Evolutionary conservation across 2,888 invertebrate genomes (phyloP).

Genomic region (Ichneumoninae sp.): DNA sequence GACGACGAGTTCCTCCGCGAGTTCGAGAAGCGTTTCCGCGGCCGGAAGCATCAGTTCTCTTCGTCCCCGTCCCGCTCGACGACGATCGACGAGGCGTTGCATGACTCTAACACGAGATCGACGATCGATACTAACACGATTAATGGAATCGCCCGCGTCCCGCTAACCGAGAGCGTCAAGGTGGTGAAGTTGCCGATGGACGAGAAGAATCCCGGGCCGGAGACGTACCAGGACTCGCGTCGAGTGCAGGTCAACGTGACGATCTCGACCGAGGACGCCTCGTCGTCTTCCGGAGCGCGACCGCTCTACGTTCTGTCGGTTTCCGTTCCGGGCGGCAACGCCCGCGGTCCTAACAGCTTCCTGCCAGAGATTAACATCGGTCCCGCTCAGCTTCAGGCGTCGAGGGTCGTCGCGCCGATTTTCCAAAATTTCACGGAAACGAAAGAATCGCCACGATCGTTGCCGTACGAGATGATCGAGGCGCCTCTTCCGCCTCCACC

Average conservation of each 20-base stretch:
- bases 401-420: conserved; percentile 17
- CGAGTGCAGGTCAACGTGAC: conserved; percentile 93
- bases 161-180: conserved; percentile 65
- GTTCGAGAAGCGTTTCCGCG: conserved; percentile 76
- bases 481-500: conserved; percentile 81
- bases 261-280: conserved; percentile 89
- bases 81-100: conserved; percentile 35
- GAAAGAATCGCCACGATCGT: conserved; percentile 35
- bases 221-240: conserved; percentile 80
- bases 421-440: conserved; percentile 14
- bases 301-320: conserved; percentile 92
- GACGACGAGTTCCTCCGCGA: conserved; percentile 78
- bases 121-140: conserved; percentile 40
- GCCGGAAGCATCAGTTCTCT: conserved; percentile 40
- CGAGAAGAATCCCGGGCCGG: conserved; percentile 1
- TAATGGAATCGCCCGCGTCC: not conserved
- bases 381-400: conserved; percentile 81
- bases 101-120: conserved; percentile 57
- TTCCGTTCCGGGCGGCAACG: conserved; percentile 89
- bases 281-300: conserved; percentile 85
- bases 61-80: conserved; percentile 41
- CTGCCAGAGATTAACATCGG: conserved; percentile 86
- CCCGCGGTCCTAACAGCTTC: conserved; percentile 80
- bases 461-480: conserved; percentile 65
- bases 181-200: conserved; percentile 80